Evolutionary conservation across 2,797 vertebrate species (phyloP).

Genomic region (Sebastes elongatus): DNA sequence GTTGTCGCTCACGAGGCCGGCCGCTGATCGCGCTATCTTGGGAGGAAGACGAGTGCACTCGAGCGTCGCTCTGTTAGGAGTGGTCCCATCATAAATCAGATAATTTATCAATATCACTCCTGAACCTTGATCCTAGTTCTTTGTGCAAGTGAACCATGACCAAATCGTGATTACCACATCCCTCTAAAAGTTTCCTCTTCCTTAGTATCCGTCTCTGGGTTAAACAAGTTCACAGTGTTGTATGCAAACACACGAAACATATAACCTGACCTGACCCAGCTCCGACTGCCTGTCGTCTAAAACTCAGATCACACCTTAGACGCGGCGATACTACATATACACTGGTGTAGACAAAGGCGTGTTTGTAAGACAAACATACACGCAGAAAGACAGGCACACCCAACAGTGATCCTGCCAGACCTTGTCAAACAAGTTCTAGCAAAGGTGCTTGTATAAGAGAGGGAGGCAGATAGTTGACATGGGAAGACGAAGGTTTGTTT

Average conservation of each 20-base stretch:
- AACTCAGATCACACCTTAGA: conserved; percentile 59
- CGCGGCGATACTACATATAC: conserved; percentile 27
- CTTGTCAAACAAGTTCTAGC: conserved; percentile 85
- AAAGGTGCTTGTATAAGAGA: conserved; percentile 53
- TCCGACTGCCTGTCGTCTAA: conserved; percentile 46
- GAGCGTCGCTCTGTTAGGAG: conserved; percentile 13
- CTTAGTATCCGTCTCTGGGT: background rate
- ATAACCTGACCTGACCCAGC: conserved; percentile 41
- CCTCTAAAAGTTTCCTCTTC: background rate
- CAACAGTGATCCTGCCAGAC: conserved; percentile 73
- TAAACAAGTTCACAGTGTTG: conserved; percentile 17
- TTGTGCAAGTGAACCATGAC: conserved; percentile 2
- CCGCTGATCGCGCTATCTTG: conserved; percentile 9
- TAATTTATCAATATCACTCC: conserved; percentile 30
- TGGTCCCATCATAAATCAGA: conserved; percentile 21
- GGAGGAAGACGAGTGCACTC: background rate
- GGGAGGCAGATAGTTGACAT: conserved; percentile 32
- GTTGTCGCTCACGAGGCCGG: conserved; percentile 36
- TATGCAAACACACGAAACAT: conserved; percentile 44
- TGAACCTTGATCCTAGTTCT: conserved; percentile 35
- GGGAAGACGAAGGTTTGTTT: conserved; percentile 19
- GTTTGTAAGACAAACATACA: conserved; percentile 65
- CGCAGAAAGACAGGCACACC: conserved; percentile 69
- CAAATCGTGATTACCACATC: background rate
- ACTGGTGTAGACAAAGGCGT: conserved; percentile 67